A percentile compares a stretch with the other conserved stretches of the same genome.
Evolutionary conservation across 2,113 vertebrate species (phyloP).

Genomic region (Cichladusa arquata): DNA sequence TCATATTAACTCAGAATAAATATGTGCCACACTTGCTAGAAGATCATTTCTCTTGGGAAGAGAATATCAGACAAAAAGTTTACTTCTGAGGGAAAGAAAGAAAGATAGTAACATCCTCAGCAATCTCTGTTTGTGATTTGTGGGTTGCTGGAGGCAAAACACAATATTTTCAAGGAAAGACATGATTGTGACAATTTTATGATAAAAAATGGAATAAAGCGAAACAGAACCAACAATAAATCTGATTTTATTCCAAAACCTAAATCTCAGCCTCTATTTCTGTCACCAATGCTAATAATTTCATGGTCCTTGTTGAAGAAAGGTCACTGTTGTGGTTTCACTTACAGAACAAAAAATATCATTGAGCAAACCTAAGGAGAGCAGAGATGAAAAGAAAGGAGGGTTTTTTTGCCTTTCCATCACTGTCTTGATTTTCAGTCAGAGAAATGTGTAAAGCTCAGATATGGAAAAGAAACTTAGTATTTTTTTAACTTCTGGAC

Average conservation of each 20-base stretch:
- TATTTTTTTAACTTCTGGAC: neutral
- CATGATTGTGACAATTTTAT: conserved; percentile 19
- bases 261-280: neutral
- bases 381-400: neutral
- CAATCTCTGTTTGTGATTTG: conserved; percentile 12
- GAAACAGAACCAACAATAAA: neutral
- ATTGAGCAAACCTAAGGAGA: neutral
- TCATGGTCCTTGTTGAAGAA: neutral
- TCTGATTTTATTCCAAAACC: neutral
- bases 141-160: conserved; percentile 9
- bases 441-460: neutral
- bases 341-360: neutral
- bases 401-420: neutral
- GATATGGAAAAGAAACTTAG: neutral
- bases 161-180: conserved; percentile 28
- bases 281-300: neutral
- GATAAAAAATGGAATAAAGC: conserved; percentile 4
- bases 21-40: neutral
- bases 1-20: neutral
- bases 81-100: neutral
- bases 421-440: neutral
- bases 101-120: neutral
- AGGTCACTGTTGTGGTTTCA: neutral
- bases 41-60: neutral
- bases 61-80: neutral